phyloP scores from a whole-genome alignment of 2,888 invertebrate species.

The Drosophila phalerata region DNA sequence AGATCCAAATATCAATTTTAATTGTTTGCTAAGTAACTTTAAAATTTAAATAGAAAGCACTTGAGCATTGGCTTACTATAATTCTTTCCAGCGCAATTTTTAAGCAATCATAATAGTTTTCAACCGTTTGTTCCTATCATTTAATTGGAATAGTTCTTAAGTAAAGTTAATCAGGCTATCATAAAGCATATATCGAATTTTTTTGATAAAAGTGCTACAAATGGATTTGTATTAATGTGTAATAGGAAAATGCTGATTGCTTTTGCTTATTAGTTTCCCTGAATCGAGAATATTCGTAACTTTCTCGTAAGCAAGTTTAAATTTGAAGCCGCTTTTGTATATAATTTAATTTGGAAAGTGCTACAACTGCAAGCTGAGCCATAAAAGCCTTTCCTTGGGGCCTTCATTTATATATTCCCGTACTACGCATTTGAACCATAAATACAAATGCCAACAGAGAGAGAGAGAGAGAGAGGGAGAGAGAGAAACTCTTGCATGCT shows the following conservation, averaged over 20 bases:
- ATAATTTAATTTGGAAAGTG: slow-evolving; percentile 22
- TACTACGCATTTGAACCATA: slow-evolving; percentile 37
- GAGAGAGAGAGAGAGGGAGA: background rate
- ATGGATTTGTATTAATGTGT: background rate
- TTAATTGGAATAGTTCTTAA: too few relatives aligned
- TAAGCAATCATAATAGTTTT: background rate
- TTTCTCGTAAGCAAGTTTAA: background rate
- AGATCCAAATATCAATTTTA: slow-evolving; percentile 10
- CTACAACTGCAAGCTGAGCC: slow-evolving; percentile 4
- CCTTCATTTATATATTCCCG: slow-evolving; percentile 1
- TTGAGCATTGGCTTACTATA: background rate
- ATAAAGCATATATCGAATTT: background rate
- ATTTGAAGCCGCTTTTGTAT: background rate
- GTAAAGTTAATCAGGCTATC: too few relatives aligned
- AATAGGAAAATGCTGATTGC: too few relatives aligned
- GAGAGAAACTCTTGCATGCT: slow-evolving; percentile 5
- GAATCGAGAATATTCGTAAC: background rate
- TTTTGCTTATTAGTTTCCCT: background rate
- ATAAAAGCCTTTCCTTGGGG: slow-evolving; percentile 12
- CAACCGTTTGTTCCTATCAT: background rate
- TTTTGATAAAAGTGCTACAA: background rate
- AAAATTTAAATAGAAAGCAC: slow-evolving; percentile 3
- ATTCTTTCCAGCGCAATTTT: background rate
- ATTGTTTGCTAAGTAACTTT: background rate
- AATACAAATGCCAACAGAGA: slow-evolving; percentile 44